A percentile compares a stretch with the other conserved stretches of the same genome.
These are phyloP conservation scores for Abscondita cerata DNA, from an alignment of 2,888 invertebrate genomes.

Conservation along the genomic window DNA sequence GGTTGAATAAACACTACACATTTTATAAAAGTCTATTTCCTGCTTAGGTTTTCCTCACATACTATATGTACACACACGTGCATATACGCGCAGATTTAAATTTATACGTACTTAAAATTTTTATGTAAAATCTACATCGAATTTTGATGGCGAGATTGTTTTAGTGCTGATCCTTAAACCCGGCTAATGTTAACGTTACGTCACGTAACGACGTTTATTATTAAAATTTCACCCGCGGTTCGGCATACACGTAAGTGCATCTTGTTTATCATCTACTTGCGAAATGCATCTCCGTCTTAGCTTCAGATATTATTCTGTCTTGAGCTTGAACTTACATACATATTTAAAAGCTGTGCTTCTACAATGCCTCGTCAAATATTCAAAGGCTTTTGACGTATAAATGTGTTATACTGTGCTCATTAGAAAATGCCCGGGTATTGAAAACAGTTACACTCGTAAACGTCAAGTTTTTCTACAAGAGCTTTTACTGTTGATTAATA, in stretches of 20 bases:
- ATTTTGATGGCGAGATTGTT: neutral
- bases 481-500: no score
- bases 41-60: conserved; percentile 37
- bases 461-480: no score
- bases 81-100: conserved; percentile 15
- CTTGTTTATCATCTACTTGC: neutral
- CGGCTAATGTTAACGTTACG: neutral
- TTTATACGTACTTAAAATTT: conserved; percentile 11
- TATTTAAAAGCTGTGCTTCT: neutral
- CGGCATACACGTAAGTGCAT: conserved; percentile 5
- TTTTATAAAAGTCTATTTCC: conserved; percentile 54
- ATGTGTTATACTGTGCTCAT: neutral
- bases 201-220: conserved; percentile 10
- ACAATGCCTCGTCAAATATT: neutral
- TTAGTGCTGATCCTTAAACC: neutral
- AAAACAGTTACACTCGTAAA: no score
- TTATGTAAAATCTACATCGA: neutral
- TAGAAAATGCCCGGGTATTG: no score
- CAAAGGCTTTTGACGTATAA: neutral
- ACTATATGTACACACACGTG: conserved; percentile 7
- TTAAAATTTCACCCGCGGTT: conserved; percentile 22
- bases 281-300: conserved; percentile 1
- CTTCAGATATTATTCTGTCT: neutral
- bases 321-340: neutral
- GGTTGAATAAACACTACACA: conserved; percentile 52